Evolutionary conservation across 2,888 invertebrate genomes (phyloP).

Genomic region (Brenthis hecate): DNA sequence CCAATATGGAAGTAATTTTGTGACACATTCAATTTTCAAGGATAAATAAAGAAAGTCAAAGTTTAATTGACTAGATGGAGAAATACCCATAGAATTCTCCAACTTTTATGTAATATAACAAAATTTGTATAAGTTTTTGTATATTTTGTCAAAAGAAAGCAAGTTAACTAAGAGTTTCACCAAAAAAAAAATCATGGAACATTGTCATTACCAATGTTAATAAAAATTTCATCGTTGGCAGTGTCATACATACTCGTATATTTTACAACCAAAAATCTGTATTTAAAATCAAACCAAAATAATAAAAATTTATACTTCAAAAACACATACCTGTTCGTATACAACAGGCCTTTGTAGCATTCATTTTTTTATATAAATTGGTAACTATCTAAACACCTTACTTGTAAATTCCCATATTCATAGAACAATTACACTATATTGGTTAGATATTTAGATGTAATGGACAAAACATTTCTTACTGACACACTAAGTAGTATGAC

Average conservation of each 20-base stretch:
- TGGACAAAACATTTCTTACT: slow-evolving; percentile 32
- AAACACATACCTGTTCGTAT: slow-evolving; percentile 4
- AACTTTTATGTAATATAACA: slow-evolving; percentile 6
- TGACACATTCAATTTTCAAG: not conserved
- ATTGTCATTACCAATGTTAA: not conserved
- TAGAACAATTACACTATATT: slow-evolving; percentile 28
- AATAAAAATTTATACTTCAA: not conserved
- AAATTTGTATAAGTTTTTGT: not conserved
- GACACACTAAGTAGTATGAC: slow-evolving; percentile 9
- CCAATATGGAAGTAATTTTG: not conserved
- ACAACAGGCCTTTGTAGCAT: slow-evolving; percentile 10
- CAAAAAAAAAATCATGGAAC: not conserved
- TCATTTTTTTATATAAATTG: slow-evolving; percentile 32
- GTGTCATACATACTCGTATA: not conserved
- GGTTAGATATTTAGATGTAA: slow-evolving; percentile 30
- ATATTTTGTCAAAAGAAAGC: not conserved
- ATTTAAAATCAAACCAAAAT: slow-evolving; percentile 11
- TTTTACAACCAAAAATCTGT: not conserved
- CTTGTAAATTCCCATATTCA: slow-evolving; percentile 28
- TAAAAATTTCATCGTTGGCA: not conserved
- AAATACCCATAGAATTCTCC: not conserved
- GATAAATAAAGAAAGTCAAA: slow-evolving; percentile 17
- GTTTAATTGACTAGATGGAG: slow-evolving; percentile 21
- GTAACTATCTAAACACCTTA: slow-evolving; percentile 39
- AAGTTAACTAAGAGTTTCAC: not conserved